Evolutionary conservation across 2,888 invertebrate species (phyloP).

Genomic region (Myathropa florea): DNA sequence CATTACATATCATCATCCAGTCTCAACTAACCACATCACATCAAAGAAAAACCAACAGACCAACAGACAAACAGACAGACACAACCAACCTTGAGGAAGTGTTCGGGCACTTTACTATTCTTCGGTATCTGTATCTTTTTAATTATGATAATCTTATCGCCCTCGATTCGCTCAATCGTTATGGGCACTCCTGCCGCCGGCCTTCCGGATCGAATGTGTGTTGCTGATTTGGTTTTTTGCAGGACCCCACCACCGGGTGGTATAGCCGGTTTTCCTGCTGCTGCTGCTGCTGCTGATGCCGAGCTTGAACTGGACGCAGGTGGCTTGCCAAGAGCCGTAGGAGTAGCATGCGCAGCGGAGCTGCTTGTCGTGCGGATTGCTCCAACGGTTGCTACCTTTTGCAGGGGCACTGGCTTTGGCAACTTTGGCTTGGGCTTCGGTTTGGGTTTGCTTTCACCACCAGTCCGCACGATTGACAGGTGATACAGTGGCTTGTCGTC

Average conservation of each 20-base stretch:
- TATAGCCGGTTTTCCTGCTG: constrained; percentile 29
- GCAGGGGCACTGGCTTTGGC: constrained; percentile 75
- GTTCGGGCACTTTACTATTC: constrained; percentile 80
- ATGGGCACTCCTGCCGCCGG: constrained; percentile 78
- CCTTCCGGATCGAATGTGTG: constrained; percentile 70
- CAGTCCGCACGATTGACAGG: constrained; percentile 79
- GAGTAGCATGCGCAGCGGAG: background rate
- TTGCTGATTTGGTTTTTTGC: constrained; percentile 60
- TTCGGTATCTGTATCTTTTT: constrained; percentile 80
- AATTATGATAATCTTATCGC: constrained; percentile 81
- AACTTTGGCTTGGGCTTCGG: constrained; percentile 75
- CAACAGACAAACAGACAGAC: constrained; percentile 61
- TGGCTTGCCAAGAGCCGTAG: constrained; percentile 23
- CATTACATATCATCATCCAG: constrained; percentile 55
- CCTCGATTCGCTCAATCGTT: constrained; percentile 80
- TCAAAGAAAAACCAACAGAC: constrained; percentile 42
- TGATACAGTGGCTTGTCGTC: constrained; percentile 80
- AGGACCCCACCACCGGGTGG: constrained; percentile 30
- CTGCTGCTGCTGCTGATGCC: constrained; percentile 26
- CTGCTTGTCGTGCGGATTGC: constrained; percentile 35
- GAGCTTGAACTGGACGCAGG: constrained; percentile 57
- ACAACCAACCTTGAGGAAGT: constrained; percentile 79
- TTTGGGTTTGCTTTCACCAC: constrained; percentile 76
- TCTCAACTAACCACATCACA: constrained; percentile 37
- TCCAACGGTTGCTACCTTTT: constrained; percentile 73